These are phyloP conservation scores for Epinephelus cyanopodus DNA, from an alignment of 2,113 vertebrate species.

Conservation along the genomic window DNA sequence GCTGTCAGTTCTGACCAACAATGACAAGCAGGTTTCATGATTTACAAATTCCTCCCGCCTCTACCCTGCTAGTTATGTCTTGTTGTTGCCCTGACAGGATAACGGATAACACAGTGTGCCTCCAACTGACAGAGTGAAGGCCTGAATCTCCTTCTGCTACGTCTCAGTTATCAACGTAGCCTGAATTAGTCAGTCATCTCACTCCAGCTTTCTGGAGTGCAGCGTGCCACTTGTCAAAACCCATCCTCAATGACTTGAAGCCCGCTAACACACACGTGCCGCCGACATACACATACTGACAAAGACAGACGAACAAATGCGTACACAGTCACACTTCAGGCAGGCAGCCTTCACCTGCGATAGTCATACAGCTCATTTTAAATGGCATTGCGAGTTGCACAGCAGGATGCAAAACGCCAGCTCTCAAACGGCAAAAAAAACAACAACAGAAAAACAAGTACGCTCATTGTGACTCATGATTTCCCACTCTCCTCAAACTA, in stretches of 20 bases:
- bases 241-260: conserved; percentile 64
- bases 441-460: conserved; percentile 29
- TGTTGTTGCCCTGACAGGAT: conserved; percentile 65
- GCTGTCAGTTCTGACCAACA: conserved; percentile 56
- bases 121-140: conserved; percentile 67
- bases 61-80: conserved; percentile 59
- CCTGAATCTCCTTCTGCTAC: conserved; percentile 58
- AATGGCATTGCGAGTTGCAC: conserved; percentile 64
- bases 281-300: conserved; percentile 40
- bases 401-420: conserved; percentile 63
- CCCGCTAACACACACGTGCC: conserved; percentile 12
- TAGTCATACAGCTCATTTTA: conserved; percentile 72
- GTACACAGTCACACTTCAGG: conserved; percentile 64
- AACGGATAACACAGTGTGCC: conserved; percentile 47
- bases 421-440: conserved; percentile 52
- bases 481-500: conserved; percentile 21
- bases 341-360: conserved; percentile 67
- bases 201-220: conserved; percentile 61
- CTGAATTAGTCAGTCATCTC: conserved; percentile 75
- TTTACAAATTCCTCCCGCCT: conserved; percentile 55
- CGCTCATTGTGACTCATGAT: conserved; percentile 46
- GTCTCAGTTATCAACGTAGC: conserved; percentile 66
- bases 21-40: conserved; percentile 57
- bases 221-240: conserved; percentile 76
- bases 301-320: conserved; percentile 53